These are phyloP conservation scores for Latrodectus hesperus DNA, from an alignment of 2,888 invertebrate genomes.

Conservation along the genomic window DNA sequence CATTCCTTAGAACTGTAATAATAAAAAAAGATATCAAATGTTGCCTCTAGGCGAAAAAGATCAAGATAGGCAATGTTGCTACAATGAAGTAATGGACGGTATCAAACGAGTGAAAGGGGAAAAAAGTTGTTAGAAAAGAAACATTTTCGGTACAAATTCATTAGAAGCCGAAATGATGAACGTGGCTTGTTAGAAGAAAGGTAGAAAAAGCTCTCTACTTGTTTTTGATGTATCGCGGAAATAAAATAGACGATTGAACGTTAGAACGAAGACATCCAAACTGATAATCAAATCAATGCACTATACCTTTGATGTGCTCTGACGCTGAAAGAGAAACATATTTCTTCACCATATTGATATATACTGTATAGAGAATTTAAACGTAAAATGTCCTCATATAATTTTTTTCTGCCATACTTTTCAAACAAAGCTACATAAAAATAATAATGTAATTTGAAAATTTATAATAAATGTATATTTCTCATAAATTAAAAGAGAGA, in stretches of 20 bases:
- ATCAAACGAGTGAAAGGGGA: not conserved
- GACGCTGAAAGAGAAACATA: not conserved
- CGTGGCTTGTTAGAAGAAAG: not conserved
- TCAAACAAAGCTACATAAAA: no score
- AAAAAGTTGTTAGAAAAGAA: not conserved
- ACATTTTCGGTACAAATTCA: conserved; percentile 15
- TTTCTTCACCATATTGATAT: no score
- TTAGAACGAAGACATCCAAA: not conserved
- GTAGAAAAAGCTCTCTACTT: not conserved
- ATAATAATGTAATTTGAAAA: no score
- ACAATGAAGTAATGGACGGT: conserved; percentile 23
- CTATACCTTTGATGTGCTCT: not conserved
- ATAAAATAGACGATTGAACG: not conserved
- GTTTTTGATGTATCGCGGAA: not conserved
- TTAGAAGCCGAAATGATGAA: conserved; percentile 16
- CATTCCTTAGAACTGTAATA: not conserved
- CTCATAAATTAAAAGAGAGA: no score
- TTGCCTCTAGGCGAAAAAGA: conserved; percentile 50
- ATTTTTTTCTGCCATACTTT: no score
- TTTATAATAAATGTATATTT: no score
- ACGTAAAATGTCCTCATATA: no score
- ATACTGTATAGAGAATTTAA: no score
- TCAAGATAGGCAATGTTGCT: conserved; percentile 12
- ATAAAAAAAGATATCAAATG: conserved; percentile 38
- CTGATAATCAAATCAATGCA: not conserved